Conservation (phyloP, 2,797 vertebrate species). For the Rhinatrema bivittatum region DNA sequence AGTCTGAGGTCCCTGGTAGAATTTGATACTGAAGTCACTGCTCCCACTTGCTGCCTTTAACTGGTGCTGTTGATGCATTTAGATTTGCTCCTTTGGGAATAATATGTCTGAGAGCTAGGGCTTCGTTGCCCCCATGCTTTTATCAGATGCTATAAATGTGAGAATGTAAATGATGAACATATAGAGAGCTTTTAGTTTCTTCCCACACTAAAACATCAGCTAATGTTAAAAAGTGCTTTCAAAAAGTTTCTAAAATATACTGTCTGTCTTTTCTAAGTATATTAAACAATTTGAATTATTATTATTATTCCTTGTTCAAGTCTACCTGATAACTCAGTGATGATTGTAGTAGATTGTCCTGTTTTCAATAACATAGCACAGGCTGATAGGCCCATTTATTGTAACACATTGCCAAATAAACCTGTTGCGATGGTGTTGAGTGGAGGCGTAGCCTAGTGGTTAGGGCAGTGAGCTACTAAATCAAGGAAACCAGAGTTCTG, state of each 20-base stretch:
- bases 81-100: constrained; percentile 38
- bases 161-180: constrained; percentile 51
- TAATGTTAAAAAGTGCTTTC: constrained; percentile 60
- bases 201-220: constrained; percentile 53
- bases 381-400: too few species aligned
- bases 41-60: constrained; percentile 42
- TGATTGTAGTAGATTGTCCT: constrained; percentile 44
- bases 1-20: constrained; percentile 20
- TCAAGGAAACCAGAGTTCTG: too few species aligned
- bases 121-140: constrained; percentile 46
- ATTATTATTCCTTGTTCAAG: constrained; percentile 55
- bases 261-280: constrained; percentile 52
- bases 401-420: too few species aligned
- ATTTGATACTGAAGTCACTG: constrained; percentile 30
- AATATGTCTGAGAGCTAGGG: constrained; percentile 39
- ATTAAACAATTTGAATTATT: too few species aligned
- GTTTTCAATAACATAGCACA: constrained; percentile 31
- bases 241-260: constrained; percentile 58
- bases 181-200: constrained; percentile 55
- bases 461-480: too few species aligned
- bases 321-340: constrained; percentile 40
- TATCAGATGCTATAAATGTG: constrained; percentile 51
- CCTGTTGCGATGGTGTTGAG: too few species aligned
- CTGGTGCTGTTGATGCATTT: constrained; percentile 31
- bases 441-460: too few species aligned